Conservation (phyloP, 37 sponge, comb jelly and placozoan genomes). For the Halisarca cf. caerulea region DNA sequence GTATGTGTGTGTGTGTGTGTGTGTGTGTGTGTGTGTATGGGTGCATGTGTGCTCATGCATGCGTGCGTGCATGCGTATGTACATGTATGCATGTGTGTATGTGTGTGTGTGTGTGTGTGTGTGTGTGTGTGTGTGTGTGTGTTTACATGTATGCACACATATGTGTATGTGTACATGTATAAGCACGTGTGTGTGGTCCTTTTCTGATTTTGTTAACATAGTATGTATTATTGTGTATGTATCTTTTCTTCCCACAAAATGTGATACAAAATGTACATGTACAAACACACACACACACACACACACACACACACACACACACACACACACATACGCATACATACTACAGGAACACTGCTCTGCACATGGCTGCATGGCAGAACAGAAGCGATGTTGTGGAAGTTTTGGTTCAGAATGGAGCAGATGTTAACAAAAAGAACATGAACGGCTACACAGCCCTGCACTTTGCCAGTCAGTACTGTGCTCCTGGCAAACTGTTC, state of each 20-base stretch:
- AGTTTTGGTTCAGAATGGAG: slow-evolving; percentile 74
- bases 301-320: no score
- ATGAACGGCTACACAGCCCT: slow-evolving; percentile 71
- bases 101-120: no score
- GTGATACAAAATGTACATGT: no score
- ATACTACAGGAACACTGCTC: slow-evolving; percentile 70
- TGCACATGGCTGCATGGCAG: slow-evolving; percentile 92
- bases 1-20: no score
- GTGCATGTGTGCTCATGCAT: no score
- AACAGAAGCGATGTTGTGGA: slow-evolving; percentile 82
- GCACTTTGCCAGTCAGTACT: slow-evolving; percentile 85
- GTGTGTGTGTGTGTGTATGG: no score
- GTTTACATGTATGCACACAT: background rate
- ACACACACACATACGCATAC: background rate
- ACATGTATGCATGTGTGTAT: no score
- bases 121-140: no score
- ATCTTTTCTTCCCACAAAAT: no score
- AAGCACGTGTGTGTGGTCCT: background rate
- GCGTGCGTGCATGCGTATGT: no score
- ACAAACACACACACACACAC: no score
- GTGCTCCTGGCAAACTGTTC: slow-evolving; percentile 71
- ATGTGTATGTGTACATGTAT: background rate
- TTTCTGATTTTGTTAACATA: background rate
- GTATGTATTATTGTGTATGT: background rate
- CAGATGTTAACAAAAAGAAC: slow-evolving; percentile 53